Evolutionary conservation across 2,888 invertebrate species (phyloP).

Genomic region (Eudasyphora cyanicolor): DNA sequence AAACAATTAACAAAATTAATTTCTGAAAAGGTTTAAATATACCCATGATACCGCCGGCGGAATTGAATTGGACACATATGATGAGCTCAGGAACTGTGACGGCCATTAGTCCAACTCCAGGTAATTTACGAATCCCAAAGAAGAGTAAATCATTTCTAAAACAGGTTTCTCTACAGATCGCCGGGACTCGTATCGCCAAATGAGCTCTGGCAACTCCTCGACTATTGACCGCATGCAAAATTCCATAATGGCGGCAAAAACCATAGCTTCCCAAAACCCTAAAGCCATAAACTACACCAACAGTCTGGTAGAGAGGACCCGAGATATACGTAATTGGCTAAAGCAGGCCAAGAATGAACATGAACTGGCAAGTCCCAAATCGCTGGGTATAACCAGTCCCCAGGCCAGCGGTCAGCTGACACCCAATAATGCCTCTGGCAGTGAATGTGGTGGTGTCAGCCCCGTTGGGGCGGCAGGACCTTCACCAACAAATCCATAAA

Average conservation of each 20-base stretch:
- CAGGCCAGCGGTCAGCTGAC: slow-evolving; percentile 26
- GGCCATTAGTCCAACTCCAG: slow-evolving; percentile 59
- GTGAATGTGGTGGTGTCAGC: slow-evolving; percentile 41
- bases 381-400: slow-evolving; percentile 49
- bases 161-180: slow-evolving; percentile 80
- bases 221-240: slow-evolving; percentile 77
- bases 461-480: slow-evolving; percentile 49
- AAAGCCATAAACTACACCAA: slow-evolving; percentile 82
- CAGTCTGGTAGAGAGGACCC: slow-evolving; percentile 84
- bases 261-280: slow-evolving; percentile 79
- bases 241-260: slow-evolving; percentile 76
- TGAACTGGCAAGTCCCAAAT: slow-evolving; percentile 70
- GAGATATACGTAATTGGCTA: slow-evolving; percentile 85
- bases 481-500: slow-evolving; percentile 70
- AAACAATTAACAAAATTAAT: slow-evolving; percentile 31
- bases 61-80: slow-evolving; percentile 76
- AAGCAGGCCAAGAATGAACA: slow-evolving; percentile 81
- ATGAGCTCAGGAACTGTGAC: slow-evolving; percentile 64
- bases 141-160: slow-evolving; percentile 44
- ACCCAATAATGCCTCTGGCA: slow-evolving; percentile 38
- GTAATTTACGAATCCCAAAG: slow-evolving; percentile 27
- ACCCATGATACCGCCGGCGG: slow-evolving; percentile 73
- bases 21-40: slow-evolving; percentile 53
- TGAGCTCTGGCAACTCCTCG: slow-evolving; percentile 77
- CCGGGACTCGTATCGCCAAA: slow-evolving; percentile 82